phyloP scores from a whole-genome alignment of 2,797 vertebrate species.

The Rhinoraja longicauda region DNA sequence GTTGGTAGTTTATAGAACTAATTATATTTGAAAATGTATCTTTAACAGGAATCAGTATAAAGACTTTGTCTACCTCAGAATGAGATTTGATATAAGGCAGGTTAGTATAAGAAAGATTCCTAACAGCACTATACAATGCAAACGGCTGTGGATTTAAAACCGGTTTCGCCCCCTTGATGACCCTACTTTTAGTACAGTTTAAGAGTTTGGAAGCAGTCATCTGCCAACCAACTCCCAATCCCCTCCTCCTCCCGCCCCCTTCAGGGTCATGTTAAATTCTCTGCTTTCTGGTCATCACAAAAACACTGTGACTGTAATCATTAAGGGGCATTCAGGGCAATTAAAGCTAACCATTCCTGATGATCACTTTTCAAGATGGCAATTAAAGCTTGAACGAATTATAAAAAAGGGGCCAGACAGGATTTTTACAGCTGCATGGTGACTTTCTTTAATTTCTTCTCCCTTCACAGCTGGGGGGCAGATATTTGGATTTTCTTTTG shows the following conservation, averaged over 20 bases:
- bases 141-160: not conserved
- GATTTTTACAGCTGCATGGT: constrained; percentile 51
- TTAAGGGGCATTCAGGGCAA: constrained; percentile 70
- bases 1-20: not conserved
- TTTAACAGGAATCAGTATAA: not conserved
- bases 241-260: not conserved
- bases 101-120: constrained; percentile 3
- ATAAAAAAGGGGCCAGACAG: constrained; percentile 59
- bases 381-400: constrained; percentile 59
- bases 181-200: not conserved
- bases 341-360: constrained; percentile 62
- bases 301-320: constrained; percentile 59
- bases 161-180: not conserved
- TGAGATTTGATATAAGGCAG: not conserved
- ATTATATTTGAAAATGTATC: not conserved
- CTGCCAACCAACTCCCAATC: not conserved
- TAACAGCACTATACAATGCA: too few relatives aligned
- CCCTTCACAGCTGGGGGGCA: constrained; percentile 51
- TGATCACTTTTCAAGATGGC: constrained; percentile 75
- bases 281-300: constrained; percentile 48
- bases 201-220: not conserved
- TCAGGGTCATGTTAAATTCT: constrained; percentile 14
- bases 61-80: not conserved
- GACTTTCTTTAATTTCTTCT: constrained; percentile 43
- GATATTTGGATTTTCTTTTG: constrained; percentile 44